Evolutionary conservation across 2,797 vertebrate species (phyloP).

Genomic region (Lutra lutra): DNA sequence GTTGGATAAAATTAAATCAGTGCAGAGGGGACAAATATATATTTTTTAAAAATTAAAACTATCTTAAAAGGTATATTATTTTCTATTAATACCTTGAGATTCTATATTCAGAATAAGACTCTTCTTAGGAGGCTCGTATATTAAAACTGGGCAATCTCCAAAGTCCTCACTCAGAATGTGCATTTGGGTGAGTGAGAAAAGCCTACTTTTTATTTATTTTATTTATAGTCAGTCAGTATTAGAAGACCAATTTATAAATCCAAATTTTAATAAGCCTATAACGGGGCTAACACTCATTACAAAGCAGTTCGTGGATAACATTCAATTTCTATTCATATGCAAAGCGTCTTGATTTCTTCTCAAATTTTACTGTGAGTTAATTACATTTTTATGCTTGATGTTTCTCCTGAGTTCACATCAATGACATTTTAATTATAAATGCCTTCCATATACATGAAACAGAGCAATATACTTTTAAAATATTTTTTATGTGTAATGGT

Average conservation of each 20-base stretch:
- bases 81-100: not conserved
- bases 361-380: slow-evolving; percentile 35
- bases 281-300: not conserved
- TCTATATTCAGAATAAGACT: not conserved
- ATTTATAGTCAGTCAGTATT: slow-evolving; percentile 1
- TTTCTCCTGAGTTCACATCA: not conserved
- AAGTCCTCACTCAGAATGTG: not conserved
- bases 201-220: not conserved
- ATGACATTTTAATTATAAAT: slow-evolving; percentile 19
- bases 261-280: not conserved
- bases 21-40: not conserved
- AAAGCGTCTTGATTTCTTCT: not conserved
- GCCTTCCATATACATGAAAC: not conserved
- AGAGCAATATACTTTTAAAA: not conserved
- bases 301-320: not conserved
- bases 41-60: not conserved
- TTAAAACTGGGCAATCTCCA: not conserved
- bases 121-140: not conserved
- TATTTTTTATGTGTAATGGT: not conserved
- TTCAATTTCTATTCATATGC: not conserved
- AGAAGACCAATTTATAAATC: not conserved
- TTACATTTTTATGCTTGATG: not conserved
- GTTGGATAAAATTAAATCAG: not conserved
- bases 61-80: not conserved
- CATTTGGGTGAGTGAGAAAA: not conserved